phyloP scores from a whole-genome alignment of 2,888 invertebrate species.

The Liodrosophila aerea region DNA sequence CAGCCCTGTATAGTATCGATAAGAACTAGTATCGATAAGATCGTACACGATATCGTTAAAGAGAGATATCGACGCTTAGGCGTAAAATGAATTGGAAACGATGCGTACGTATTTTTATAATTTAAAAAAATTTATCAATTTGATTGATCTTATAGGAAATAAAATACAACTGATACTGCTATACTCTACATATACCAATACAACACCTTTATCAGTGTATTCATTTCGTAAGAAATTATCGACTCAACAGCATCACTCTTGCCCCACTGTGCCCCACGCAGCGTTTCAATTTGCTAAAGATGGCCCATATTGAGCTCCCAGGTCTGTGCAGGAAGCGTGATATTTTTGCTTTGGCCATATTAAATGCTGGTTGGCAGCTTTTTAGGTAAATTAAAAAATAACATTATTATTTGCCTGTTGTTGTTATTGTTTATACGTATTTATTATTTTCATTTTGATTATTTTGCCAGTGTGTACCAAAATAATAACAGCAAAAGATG shows the following conservation, averaged over 20 bases:
- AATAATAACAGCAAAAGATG: slow-evolving; percentile 17
- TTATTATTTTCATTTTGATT: slow-evolving; percentile 19
- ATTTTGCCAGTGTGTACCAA: background rate
- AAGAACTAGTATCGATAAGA: too few species aligned
- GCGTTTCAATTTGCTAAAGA: slow-evolving; percentile 1
- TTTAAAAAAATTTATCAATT: too few species aligned
- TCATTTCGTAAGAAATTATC: too few species aligned
- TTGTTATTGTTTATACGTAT: slow-evolving; percentile 31
- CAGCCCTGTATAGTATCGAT: too few species aligned
- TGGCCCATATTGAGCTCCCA: slow-evolving; percentile 4
- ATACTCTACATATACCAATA: too few species aligned
- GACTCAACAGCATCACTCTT: background rate
- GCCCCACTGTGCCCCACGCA: slow-evolving; percentile 26
- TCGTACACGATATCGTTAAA: too few species aligned
- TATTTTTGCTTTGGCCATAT: slow-evolving; percentile 42
- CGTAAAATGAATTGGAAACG: too few species aligned
- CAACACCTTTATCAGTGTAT: too few species aligned
- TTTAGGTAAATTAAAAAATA: slow-evolving; percentile 76
- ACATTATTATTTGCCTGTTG: slow-evolving; percentile 47
- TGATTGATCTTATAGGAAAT: too few species aligned
- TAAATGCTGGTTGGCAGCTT: slow-evolving; percentile 40
- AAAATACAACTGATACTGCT: too few species aligned
- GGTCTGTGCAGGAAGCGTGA: slow-evolving; percentile 8
- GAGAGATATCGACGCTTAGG: too few species aligned
- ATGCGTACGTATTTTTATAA: too few species aligned